A percentile compares a stretch with the other conserved stretches of the same genome.
Evolutionary conservation across 2,113 vertebrate genomes (phyloP).

Genomic region (Gorsachius goisagi): DNA sequence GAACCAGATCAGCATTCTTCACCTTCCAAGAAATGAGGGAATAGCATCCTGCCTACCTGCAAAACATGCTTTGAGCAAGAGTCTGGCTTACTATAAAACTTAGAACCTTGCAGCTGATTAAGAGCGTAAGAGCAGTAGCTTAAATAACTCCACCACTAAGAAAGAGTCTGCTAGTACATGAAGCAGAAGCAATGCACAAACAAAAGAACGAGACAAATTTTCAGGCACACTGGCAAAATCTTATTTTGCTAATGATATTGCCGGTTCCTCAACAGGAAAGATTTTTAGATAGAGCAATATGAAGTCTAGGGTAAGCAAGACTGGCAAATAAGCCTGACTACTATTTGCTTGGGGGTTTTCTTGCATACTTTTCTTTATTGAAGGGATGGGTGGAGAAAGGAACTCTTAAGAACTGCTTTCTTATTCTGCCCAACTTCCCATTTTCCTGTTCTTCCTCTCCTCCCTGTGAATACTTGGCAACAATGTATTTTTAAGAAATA

Average conservation of each 20-base stretch:
- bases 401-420: constrained; percentile 32
- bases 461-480: constrained; percentile 36
- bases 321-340: background rate
- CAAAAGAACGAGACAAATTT: constrained; percentile 3
- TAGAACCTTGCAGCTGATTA: background rate
- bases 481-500: constrained; percentile 24
- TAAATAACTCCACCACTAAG: background rate
- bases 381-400: constrained; percentile 38
- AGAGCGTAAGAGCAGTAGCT: background rate
- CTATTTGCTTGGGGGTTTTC: constrained; percentile 16
- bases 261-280: background rate
- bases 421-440: constrained; percentile 45
- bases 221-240: background rate
- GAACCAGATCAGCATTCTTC: background rate
- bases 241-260: constrained; percentile 2
- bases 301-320: background rate
- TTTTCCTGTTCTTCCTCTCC: constrained; percentile 45
- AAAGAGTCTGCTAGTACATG: background rate
- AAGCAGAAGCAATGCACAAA: background rate
- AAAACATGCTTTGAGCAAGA: background rate
- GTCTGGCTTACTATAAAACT: background rate
- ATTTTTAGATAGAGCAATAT: background rate
- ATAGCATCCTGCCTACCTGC: background rate
- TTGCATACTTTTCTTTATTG: constrained; percentile 42
- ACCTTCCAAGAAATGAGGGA: background rate